Conservation (phyloP, 2,888 invertebrate genomes). For the Ellobium chinense region DNA sequence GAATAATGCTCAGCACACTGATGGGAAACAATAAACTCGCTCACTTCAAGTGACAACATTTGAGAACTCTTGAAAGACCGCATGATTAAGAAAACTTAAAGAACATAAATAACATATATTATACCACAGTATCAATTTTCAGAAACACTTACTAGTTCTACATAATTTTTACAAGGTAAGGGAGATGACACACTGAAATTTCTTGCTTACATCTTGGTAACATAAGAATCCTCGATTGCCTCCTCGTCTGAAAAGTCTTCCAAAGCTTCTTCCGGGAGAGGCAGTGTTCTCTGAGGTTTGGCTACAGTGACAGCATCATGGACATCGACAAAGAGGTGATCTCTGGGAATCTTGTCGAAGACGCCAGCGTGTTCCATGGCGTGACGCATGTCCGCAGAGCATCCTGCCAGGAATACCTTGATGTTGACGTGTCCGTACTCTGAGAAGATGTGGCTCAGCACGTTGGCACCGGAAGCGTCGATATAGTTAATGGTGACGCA, state of each 20-base stretch:
- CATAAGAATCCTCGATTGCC: conserved; percentile 69
- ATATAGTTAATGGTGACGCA: conserved; percentile 69
- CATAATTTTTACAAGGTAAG: not conserved
- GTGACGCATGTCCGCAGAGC: conserved; percentile 60
- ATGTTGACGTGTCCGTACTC: conserved; percentile 72
- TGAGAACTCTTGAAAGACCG: too few relatives aligned
- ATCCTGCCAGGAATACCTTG: conserved; percentile 65
- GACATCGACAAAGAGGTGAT: conserved; percentile 64
- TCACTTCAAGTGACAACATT: too few relatives aligned
- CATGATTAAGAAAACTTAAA: too few relatives aligned
- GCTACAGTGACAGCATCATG: conserved; percentile 67
- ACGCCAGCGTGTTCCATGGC: conserved; percentile 67
- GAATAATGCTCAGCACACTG: too few relatives aligned
- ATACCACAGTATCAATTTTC: not conserved
- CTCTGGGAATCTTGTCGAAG: conserved; percentile 65
- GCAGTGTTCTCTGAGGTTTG: conserved; percentile 58
- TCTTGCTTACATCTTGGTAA: conserved; percentile 50
- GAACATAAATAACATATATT: not conserved
- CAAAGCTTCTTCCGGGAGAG: conserved; percentile 56
- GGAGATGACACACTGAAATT: not conserved
- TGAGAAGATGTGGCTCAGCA: conserved; percentile 65
- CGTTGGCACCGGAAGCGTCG: conserved; percentile 72
- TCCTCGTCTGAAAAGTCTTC: conserved; percentile 70
- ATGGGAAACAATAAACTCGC: too few relatives aligned
- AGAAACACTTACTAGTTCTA: not conserved